Base-by-base conservation (phyloP, 2,113 vertebrate genomes). In the Solenodon paradoxus region DNA sequence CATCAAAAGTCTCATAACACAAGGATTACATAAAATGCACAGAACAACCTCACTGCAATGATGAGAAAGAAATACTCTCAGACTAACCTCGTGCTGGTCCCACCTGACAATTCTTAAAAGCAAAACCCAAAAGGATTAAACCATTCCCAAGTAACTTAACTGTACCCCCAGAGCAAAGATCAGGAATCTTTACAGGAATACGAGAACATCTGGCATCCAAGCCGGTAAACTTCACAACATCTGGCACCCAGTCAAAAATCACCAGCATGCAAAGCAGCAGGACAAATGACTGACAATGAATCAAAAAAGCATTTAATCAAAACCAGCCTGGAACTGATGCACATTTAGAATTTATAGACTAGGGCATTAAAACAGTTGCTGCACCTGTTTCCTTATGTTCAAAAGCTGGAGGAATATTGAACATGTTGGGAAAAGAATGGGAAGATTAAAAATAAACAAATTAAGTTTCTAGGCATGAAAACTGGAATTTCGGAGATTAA, bases 391-490 rank as follows among this genome's bases (percentile, higher is more conserved):
- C 61, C 12, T 5, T 26, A 13, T 28, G 38, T 15, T 24, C 32
- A 57, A 20, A 68, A 61, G 55, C 80, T n/a, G 55, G 38, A 75
- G 12, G 20, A 78, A n/a, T 20, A 79, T 0, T 20, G 38, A 88
- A 47, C 5, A 22, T 9, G 9, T 40, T 72, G 49, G 68, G 64
- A 74, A 63, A n/a, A 51, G 10, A 83, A 80, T 12, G n/a, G 20
- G 30, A 77, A 90, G 13, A 35, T 38, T 15, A 30, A 59, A 26
- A 78, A 77, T 53, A 90, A 47, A 96, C 10, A 57, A 72, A 66
- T 35, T 22, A 82, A 66, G n/a, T 20, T 57, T 80, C 32, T 40
- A 57, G 49, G 57, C 38, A 75, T 1, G 28, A 83, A 40, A 92
- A 59, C 9, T 24, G 45, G 32, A 16, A 4, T 16, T 5, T 75